phyloP scores from a whole-genome alignment of 1,140 invertebrate species.

The Cecropterus lyciades region DNA sequence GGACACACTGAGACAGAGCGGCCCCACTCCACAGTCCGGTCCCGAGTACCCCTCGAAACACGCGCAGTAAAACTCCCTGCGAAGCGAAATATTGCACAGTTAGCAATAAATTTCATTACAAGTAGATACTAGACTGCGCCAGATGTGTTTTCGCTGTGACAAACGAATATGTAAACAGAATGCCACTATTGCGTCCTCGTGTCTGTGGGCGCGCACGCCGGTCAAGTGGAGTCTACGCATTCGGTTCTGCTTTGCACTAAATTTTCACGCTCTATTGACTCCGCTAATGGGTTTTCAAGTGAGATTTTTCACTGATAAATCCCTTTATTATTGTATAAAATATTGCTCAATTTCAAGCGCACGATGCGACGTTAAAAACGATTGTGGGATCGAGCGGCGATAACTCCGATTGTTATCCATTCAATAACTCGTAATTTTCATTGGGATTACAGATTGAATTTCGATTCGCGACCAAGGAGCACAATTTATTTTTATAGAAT shows the following conservation, averaged over 20 bases:
- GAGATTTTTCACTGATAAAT: constrained; percentile 48
- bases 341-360: constrained; percentile 33
- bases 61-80: constrained; percentile 87
- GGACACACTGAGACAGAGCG: constrained; percentile 87
- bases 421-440: constrained; percentile 41
- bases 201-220: constrained; percentile 21
- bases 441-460: constrained; percentile 38
- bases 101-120: constrained; percentile 46
- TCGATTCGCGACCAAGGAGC: constrained; percentile 28
- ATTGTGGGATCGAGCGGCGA: constrained; percentile 26
- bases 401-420: constrained; percentile 37
- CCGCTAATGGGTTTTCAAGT: constrained; percentile 46
- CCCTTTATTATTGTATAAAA: constrained; percentile 38
- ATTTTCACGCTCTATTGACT: constrained; percentile 54
- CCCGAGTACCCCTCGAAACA: constrained; percentile 91
- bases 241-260: constrained; percentile 48
- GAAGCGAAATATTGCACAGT: constrained; percentile 43
- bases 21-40: constrained; percentile 88
- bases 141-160: constrained; percentile 40
- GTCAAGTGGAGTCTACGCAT: constrained; percentile 27
- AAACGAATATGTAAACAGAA: constrained; percentile 42
- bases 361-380: constrained; percentile 30
- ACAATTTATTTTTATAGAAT: constrained; percentile 27
- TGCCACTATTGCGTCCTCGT: constrained; percentile 40
- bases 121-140: constrained; percentile 22